Evolutionary conservation across 2,113 vertebrate species (phyloP), one percentile per base, ranked within the genome.

Genomic region (Seriola rivoliana): DNA sequence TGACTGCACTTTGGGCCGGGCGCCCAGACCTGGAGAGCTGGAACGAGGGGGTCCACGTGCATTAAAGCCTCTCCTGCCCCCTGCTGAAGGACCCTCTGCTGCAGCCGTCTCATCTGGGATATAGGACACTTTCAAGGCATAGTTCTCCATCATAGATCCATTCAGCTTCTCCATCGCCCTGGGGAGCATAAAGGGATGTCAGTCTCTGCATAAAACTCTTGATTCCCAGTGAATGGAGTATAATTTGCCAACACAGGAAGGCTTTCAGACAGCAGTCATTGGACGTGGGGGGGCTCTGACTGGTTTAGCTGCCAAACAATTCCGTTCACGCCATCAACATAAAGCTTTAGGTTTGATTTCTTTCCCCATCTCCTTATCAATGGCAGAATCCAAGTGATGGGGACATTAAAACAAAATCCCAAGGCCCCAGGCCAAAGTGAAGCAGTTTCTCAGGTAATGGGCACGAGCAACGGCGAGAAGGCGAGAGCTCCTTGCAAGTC

Each of bases 151-250:
- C 94, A 98, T 96, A 90, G 96, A 97, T 59, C 97, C 98, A 0
- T 99, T 99, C 75, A 99, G 94, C 92, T 99, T 99, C 92, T 99
- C 98, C 94, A 99, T 95, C 12, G 98, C 97, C 95, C 98, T 99
- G 82, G 23, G 63, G 63, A 74, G 12, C 40, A 68, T 12, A 57
- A 42, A 76, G 12, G 70, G 38, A 48, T 0, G 5, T 80, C 32
- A 40, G 67, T 34, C 13, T 76, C 12, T 11, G 10, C 1, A 21
- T 11, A 36, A 80, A 67, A 19, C 25, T 12, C 12, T 69, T 40
- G 2, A 58, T 23, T n/a, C 5, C 63, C 4, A 38, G 19, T 3
- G 2, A 79, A 14, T 1, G 14, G 67, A 25, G 2, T 46, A 23
- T 40, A 23, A 85, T 69, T 60, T 13, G 48, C 80, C 19, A 67